A percentile compares a stretch with the other conserved stretches of the same genome.
Evolutionary conservation across 2,797 vertebrate genomes (phyloP).

Genomic region (Sebastes paucispinis): DNA sequence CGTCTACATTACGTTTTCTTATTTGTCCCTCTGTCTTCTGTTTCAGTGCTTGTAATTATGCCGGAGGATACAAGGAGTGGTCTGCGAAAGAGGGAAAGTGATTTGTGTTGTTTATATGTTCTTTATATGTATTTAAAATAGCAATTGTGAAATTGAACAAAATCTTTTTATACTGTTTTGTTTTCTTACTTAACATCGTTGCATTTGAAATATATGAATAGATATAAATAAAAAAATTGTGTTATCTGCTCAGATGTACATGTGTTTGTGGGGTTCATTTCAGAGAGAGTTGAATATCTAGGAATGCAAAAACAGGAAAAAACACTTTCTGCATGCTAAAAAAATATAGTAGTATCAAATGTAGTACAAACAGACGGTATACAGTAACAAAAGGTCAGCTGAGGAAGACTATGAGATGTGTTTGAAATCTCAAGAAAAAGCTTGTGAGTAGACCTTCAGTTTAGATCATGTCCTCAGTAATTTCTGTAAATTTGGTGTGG

Average conservation of each 20-base stretch:
- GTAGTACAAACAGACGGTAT: neutral
- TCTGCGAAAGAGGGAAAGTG: conserved; percentile 71
- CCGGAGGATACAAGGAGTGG: conserved; percentile 82
- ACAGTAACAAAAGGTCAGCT: neutral
- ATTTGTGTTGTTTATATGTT: neutral
- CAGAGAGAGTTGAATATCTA: neutral
- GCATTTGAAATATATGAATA: neutral
- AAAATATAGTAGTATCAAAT: neutral
- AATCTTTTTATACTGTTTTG: conserved; percentile 1
- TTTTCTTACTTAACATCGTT: neutral
- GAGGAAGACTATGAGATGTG: neutral
- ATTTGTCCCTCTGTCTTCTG: conserved; percentile 19
- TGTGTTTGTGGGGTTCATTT: neutral
- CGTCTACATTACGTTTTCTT: neutral
- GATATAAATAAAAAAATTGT: conserved; percentile 16
- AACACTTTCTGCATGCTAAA: neutral
- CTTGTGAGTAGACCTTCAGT: no score
- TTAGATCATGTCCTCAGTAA: no score
- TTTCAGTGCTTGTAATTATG: conserved; percentile 80
- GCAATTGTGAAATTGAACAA: neutral
- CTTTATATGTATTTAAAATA: neutral
- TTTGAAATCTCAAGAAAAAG: neutral
- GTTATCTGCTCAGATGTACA: neutral
- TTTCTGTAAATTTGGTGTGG: no score
- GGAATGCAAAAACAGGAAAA: neutral